A percentile compares a stretch with the other conserved stretches of the same genome.
Evolutionary conservation across 2,797 vertebrate genomes (phyloP).

Genomic region (Hirundo rustica): DNA sequence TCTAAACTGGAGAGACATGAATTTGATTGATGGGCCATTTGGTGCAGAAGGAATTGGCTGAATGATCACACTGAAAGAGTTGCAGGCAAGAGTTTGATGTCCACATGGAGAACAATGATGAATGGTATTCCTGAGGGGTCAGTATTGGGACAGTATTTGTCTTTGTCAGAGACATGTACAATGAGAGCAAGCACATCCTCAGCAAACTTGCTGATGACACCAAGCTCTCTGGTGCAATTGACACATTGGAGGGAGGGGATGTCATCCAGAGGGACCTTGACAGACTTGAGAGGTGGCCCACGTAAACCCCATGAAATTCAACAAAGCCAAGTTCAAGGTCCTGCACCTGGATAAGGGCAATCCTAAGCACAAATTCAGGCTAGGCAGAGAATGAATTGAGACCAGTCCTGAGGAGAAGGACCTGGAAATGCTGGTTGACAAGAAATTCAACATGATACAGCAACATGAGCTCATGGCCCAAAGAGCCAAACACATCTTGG

Average conservation of each 20-base stretch:
- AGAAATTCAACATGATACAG: not conserved
- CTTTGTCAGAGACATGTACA: rapidly evolving
- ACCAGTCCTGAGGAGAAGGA: not conserved
- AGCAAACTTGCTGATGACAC: not conserved
- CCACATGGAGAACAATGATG: not conserved
- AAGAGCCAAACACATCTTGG: not conserved
- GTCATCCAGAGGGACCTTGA: not conserved
- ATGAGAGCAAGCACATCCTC: rapidly evolving
- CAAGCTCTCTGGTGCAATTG: not conserved
- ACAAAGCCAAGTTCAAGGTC: not conserved
- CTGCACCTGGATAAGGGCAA: not conserved
- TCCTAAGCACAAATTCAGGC: not conserved
- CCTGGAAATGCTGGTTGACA: not conserved
- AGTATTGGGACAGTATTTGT: not conserved
- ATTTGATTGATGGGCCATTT: not conserved
- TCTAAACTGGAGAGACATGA: not conserved
- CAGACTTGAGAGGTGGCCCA: rapidly evolving
- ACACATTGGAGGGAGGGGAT: too few relatives aligned
- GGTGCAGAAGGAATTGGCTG: not conserved
- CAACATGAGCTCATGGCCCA: rapidly evolving
- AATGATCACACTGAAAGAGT: not conserved
- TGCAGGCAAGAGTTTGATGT: not conserved
- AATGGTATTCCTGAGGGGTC: not conserved
- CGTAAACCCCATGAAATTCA: not conserved
- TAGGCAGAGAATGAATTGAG: not conserved